phyloP scores from a whole-genome alignment of 35 echinoderm and acorn worm species.

The Hemicentrotus pulcherrimus region DNA sequence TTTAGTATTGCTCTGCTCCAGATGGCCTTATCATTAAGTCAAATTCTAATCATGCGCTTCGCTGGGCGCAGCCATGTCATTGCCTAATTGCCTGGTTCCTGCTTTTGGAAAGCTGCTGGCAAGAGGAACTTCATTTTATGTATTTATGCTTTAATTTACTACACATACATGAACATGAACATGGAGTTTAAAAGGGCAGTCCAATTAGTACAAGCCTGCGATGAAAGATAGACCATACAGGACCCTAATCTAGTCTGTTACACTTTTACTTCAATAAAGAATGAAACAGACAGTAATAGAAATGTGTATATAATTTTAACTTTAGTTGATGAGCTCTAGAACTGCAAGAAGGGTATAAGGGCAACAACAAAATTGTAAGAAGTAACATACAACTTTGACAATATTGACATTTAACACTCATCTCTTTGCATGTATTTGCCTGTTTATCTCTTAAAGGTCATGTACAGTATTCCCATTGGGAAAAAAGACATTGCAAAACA shows the following conservation, averaged over 20 bases:
- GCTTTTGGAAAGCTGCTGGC: not conserved
- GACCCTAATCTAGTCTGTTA: not conserved
- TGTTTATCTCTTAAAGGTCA: no score
- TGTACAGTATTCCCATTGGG: no score
- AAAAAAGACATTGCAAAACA: no score
- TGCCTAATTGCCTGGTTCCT: not conserved
- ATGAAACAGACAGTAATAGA: not conserved
- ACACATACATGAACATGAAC: not conserved
- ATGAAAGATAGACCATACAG: no score
- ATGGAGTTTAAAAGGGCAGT: no score
- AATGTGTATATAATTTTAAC: not conserved
- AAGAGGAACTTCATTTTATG: not conserved
- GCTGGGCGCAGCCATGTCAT: not conserved
- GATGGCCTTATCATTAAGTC: no score
- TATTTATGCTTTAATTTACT: not conserved
- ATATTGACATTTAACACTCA: no score
- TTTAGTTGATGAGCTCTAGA: not conserved
- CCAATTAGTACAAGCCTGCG: no score
- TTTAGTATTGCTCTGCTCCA: no score
- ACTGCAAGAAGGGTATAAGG: not conserved
- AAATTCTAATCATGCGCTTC: not conserved
- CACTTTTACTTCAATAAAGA: not conserved
- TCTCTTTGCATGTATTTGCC: no score
- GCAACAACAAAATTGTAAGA: no score
- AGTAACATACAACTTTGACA: no score